Evolutionary conservation across 1,140 invertebrate genomes (phyloP).

Genomic region (Cydia fagiglandana): DNA sequence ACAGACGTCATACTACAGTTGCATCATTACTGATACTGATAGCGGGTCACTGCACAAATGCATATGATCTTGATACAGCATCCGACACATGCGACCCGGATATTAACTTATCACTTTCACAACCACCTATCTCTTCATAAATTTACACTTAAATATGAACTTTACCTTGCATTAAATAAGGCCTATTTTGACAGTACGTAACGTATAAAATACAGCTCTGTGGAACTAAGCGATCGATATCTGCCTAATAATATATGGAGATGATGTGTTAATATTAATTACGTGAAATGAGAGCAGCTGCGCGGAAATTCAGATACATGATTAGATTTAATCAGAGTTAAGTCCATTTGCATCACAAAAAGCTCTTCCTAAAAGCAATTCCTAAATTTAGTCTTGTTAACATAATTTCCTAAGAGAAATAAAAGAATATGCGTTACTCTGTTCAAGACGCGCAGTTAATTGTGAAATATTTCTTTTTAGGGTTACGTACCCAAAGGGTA

Average conservation of each 20-base stretch:
- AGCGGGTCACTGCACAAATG: slow-evolving; percentile 15
- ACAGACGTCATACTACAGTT: not conserved
- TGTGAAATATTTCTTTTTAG: not conserved
- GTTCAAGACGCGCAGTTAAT: not conserved
- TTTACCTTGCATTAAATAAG: not conserved
- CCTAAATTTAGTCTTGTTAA: too few species aligned
- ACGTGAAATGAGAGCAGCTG: not conserved
- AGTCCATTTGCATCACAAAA: not conserved
- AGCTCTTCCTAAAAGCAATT: not conserved
- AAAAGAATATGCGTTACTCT: not conserved
- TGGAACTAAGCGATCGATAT: not conserved
- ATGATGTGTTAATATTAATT: slow-evolving; percentile 15
- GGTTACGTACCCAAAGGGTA: too few species aligned
- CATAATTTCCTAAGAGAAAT: too few species aligned
- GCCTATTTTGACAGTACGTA: not conserved
- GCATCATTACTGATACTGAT: slow-evolving; percentile 11
- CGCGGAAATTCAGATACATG: not conserved
- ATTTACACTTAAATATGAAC: not conserved
- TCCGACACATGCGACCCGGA: slow-evolving; percentile 9
- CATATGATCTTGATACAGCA: slow-evolving; percentile 4
- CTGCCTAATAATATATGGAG: slow-evolving; percentile 7
- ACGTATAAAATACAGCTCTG: not conserved
- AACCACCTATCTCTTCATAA: not conserved
- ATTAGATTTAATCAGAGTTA: not conserved
- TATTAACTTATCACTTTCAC: slow-evolving; percentile 1